Base-by-base conservation (phyloP, 2,888 invertebrate species). In the Rosalia funebris region DNA sequence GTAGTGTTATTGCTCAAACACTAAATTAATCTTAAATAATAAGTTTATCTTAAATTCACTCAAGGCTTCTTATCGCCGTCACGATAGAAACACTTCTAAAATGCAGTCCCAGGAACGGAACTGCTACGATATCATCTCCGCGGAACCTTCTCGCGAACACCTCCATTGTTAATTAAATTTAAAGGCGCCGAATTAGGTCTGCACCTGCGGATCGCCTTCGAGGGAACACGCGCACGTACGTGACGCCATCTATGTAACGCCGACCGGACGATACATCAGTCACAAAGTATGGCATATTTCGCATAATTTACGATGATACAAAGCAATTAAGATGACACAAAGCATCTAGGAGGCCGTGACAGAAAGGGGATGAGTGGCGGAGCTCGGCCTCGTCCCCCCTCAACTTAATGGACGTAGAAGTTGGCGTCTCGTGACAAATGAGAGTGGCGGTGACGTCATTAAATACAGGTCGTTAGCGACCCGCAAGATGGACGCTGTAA, bases 381-480 rank as follows among this genome's bases (percentile, higher is more conserved):
- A 48, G 57, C 41, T 42, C 32, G 34, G 39, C 42, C 11, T 32
- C 17, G 17, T 41, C 39, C 41, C 39, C 54, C 52, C 42, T 44
- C 61, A 16, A 44, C 60, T 60, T 68, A 68, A 68, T 68, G 68
- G 65, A 66, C 68, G 70, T 66, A 64, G 58, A 59, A 65, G 68
- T 65, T 60, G 68, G 68, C 68, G 62, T 58, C 61, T 63, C 42
- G 67, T 65, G 70, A 70, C 70, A 70, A 70, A 70, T 70, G 70
- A 70, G 68, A 60, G 68, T 65, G 68, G 57, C 64, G 56, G 66
- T 70, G 70, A 70, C 68, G 70, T 70, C 70, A 69, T 70, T 70
- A 70, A 68, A 68, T 66, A 63, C 66, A 65, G 66, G 70, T 70
- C 70, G 69, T 70, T 70, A 70, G 69, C 66, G 68, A 64, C 55